A percentile compares a stretch with the other conserved stretches of the same genome.
phyloP scores from a whole-genome alignment of 2,888 invertebrate genomes.

The Coleophora deauratella region DNA sequence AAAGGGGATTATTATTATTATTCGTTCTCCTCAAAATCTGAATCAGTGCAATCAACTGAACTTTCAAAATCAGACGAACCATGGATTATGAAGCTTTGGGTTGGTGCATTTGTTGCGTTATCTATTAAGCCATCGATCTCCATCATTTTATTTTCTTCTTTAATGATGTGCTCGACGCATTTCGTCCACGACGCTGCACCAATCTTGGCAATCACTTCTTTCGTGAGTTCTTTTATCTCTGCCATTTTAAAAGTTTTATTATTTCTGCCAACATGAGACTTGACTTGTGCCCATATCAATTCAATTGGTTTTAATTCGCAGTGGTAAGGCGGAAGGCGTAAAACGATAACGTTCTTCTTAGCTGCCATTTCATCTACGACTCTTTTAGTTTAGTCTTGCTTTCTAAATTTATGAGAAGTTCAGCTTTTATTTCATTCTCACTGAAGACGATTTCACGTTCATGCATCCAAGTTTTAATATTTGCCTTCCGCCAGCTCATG shows the following conservation, averaged over 20 bases:
- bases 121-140: not conserved
- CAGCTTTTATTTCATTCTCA: constrained; percentile 4
- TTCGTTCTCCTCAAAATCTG: too few relatives aligned
- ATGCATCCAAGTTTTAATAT: constrained; percentile 6
- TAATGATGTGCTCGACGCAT: not conserved
- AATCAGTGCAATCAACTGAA: too few relatives aligned
- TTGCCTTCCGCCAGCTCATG: constrained; percentile 12
- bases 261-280: not conserved
- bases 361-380: constrained; percentile 3
- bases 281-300: constrained; percentile 11
- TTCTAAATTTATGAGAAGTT: constrained; percentile 1
- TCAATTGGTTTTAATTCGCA: constrained; percentile 13
- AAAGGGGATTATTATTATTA: too few relatives aligned
- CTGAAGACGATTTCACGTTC: constrained; percentile 2
- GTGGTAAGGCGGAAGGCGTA: constrained; percentile 11
- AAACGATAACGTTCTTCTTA: not conserved
- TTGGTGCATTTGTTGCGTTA: not conserved
- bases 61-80: too few relatives aligned
- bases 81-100: not conserved
- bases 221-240: not conserved
- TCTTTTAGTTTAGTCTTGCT: not conserved
- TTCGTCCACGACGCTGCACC: not conserved
- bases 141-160: constrained; percentile 1
- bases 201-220: not conserved
- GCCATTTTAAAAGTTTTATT: constrained; percentile 7